Evolutionary conservation across 2,113 vertebrate species (phyloP).

Genomic region (Podarcis cretensis): DNA sequence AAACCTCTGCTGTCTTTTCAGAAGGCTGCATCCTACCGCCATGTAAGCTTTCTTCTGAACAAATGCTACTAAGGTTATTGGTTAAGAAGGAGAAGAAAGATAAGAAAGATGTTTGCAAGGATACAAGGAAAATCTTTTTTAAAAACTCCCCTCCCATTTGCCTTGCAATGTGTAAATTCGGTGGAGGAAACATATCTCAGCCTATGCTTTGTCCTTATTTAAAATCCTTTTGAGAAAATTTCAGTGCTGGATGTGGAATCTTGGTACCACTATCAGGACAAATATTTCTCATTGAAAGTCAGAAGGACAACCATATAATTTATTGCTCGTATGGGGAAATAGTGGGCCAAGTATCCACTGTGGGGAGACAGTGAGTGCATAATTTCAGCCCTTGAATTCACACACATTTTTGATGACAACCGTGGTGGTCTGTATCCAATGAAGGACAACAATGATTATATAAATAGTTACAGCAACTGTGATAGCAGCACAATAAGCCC

Average conservation of each 20-base stretch:
- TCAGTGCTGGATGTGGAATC: conserved; percentile 5
- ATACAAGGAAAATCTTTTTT: conserved; percentile 59
- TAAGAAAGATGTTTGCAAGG: conserved; percentile 6
- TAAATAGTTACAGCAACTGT: background rate
- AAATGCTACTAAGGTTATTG: conserved; percentile 40
- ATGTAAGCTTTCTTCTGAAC: conserved; percentile 36
- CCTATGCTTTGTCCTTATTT: conserved; percentile 1
- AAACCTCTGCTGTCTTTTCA: conserved; percentile 61
- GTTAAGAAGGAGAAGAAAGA: conserved; percentile 24
- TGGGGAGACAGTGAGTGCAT: background rate
- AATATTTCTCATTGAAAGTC: background rate
- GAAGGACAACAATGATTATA: background rate
- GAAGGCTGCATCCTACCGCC: conserved; percentile 53
- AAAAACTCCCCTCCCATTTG: conserved; percentile 38
- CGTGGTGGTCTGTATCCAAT: background rate
- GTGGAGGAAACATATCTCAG: conserved; percentile 3
- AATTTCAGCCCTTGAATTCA: conserved; percentile 7
- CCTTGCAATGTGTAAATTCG: conserved; percentile 36
- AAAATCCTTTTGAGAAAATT: conserved; percentile 30
- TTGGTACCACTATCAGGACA: conserved; percentile 48
- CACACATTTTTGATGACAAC: background rate
- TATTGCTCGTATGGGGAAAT: background rate
- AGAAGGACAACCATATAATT: background rate
- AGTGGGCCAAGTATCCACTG: background rate
- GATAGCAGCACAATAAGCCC: background rate